Percentiles rank a stretch among this genome's conserved stretches.
These are phyloP conservation scores for Sarcophaga rosellei DNA, from an alignment of 2,888 invertebrate genomes.

Conservation along the genomic window DNA sequence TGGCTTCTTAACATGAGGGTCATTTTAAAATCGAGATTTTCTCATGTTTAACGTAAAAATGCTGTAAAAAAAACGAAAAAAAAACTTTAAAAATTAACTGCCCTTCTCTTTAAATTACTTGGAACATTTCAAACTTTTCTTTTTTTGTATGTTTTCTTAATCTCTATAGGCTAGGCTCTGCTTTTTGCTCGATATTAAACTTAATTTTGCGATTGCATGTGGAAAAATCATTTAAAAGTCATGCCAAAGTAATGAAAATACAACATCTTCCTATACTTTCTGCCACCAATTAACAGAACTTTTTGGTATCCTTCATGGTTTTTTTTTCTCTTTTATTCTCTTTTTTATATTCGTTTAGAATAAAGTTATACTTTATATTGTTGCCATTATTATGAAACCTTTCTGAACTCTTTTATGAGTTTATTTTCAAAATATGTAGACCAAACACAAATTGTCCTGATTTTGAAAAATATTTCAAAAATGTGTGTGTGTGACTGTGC, in stretches of 20 bases:
- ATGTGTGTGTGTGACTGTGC: no score
- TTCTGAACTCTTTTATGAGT: background rate
- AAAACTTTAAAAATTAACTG: constrained; percentile 36
- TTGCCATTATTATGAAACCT: constrained; percentile 38
- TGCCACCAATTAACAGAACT: background rate
- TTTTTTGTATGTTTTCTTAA: background rate
- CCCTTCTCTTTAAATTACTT: constrained; percentile 43
- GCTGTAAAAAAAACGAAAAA: background rate
- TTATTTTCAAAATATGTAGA: no score
- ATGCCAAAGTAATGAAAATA: constrained; percentile 29
- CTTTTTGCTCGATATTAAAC: constrained; percentile 48
- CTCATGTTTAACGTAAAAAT: constrained; percentile 37
- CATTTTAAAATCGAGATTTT: constrained; percentile 53
- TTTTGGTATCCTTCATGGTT: background rate
- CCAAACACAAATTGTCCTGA: no score
- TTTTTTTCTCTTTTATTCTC: background rate
- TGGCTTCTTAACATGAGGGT: constrained; percentile 67
- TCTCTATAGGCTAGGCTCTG: background rate
- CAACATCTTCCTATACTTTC: constrained; percentile 1
- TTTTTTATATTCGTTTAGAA: background rate
- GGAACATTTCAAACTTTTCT: constrained; percentile 11
- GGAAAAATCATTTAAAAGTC: constrained; percentile 37
- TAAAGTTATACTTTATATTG: constrained; percentile 30
- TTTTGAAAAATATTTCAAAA: no score
- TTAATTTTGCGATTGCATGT: constrained; percentile 65